Evolutionary conservation across 2,113 vertebrate genomes (phyloP), one percentile per base, ranked within the genome.

Genomic region (Hypanus sabinus): DNA sequence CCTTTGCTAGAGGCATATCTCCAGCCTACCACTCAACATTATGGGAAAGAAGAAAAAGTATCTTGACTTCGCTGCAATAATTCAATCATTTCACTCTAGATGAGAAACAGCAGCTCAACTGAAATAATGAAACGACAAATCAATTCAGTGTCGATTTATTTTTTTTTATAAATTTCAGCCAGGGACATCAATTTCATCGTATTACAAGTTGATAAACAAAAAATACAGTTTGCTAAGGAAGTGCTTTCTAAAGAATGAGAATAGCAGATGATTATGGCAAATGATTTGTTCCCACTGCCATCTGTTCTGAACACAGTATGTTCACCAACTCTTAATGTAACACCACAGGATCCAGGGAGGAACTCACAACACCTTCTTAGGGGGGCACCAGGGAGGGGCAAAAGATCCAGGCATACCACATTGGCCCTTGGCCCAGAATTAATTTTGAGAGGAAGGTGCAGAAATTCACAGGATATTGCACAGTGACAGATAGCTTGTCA

Each of bases 61-160:
- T 46, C 71, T 38, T 94, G 46, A 38, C 18, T 24, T 94, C 30
- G 94, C 62, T 33, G 46, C 94, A 94, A 83, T 60, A 93, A 94
- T 95, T 46, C 62, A 36, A 18, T 14, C 4, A 70, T 20, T 30
- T 70, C 68, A 92, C 68, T 92, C 62, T 92, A 18, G n/a, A 38
- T 33, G 33, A 24, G 88, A 92, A 71, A 92, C 38, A 62, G 70
- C 65, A 92, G 30, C 88, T 38, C 36, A 20, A 30, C 65, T 68
- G 38, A 71, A 38, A 14, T 38, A 11, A 87, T 60, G 20, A 71
- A 92, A 68, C 38, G 55, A 62, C 65, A 22, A 65, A 62, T 70
- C 11, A 92, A 70, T 92, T 92, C 24, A 22, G 0, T 62, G 68
- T 33, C 65, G 24, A 70, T 70, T 70, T 68, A 92, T 92, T 71